These are phyloP conservation scores for Syngnathus typhle DNA, from an alignment of 2,113 vertebrate genomes.

Conservation along the genomic window DNA sequence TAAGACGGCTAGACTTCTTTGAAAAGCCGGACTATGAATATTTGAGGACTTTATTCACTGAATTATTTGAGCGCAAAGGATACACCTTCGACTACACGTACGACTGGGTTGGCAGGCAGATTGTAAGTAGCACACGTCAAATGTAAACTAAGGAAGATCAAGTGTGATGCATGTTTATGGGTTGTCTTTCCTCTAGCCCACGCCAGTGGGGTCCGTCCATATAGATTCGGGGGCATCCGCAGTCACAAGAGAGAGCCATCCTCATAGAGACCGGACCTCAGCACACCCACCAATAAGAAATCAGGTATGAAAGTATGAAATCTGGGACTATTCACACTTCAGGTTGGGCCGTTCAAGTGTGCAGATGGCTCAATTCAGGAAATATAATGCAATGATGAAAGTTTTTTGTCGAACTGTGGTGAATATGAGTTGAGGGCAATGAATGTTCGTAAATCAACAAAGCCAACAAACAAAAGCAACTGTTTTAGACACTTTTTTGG, in stretches of 20 bases:
- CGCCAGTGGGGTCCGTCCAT: slow-evolving; percentile 90
- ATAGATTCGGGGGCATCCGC: slow-evolving; percentile 90
- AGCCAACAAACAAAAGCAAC: too few relatives aligned
- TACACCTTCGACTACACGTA: slow-evolving; percentile 97
- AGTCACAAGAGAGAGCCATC: slow-evolving; percentile 86
- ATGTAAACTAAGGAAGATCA: neutral
- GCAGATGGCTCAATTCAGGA: neutral
- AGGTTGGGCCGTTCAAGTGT: neutral
- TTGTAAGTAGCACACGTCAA: slow-evolving; percentile 76
- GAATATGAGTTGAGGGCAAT: neutral
- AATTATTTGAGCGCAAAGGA: slow-evolving; percentile 95
- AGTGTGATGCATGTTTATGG: neutral
- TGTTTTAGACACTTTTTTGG: too few relatives aligned
- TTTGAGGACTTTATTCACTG: slow-evolving; percentile 90
- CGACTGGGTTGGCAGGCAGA: slow-evolving; percentile 96
- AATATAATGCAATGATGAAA: neutral
- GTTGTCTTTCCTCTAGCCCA: slow-evolving; percentile 75
- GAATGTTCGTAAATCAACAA: too few relatives aligned
- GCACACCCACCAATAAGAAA: slow-evolving; percentile 88
- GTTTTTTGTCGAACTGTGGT: neutral
- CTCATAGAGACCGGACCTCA: slow-evolving; percentile 85
- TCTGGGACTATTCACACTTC: neutral
- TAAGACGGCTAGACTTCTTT: slow-evolving; percentile 95
- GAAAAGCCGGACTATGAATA: slow-evolving; percentile 98
- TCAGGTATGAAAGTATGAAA: slow-evolving; percentile 73